Percentiles rank a stretch among this genome's conserved stretches.
Conservation (phyloP, 2,888 invertebrate species). For the Ichneumoninae sp. region DNA sequence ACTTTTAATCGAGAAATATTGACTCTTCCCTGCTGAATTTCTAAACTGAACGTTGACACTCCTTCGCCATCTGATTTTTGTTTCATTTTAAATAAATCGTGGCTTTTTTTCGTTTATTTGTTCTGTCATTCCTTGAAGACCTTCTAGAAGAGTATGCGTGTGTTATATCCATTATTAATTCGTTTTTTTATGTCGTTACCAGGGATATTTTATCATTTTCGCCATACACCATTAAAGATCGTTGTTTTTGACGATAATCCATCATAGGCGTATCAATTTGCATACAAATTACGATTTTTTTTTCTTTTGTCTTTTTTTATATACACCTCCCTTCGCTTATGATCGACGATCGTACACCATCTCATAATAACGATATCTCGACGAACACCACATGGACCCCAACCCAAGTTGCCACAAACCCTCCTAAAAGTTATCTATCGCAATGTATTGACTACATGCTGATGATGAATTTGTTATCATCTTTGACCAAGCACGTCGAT, state of each 20-base stretch:
- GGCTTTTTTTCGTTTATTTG: slow-evolving; percentile 20
- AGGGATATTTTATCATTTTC: slow-evolving; percentile 43
- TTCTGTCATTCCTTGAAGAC: slow-evolving; percentile 43
- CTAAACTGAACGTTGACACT: slow-evolving; percentile 43
- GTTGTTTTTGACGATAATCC: slow-evolving; percentile 57
- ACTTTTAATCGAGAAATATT: slow-evolving; percentile 19
- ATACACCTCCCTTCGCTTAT: slow-evolving; percentile 56
- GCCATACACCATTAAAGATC: slow-evolving; percentile 36
- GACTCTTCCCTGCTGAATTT: slow-evolving; percentile 48
- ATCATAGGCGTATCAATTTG: slow-evolving; percentile 44
- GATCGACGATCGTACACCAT: slow-evolving; percentile 50
- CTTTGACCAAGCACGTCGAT: slow-evolving; percentile 47
- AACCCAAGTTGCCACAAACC: slow-evolving; percentile 44
- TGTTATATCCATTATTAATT: slow-evolving; percentile 21
- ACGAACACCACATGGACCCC: slow-evolving; percentile 47
- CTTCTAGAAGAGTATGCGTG: slow-evolving; percentile 38
- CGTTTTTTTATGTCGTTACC: slow-evolving; percentile 34
- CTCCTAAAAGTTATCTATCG: slow-evolving; percentile 43
- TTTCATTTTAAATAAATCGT: slow-evolving; percentile 8
- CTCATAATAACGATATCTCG: slow-evolving; percentile 47
- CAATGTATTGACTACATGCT: slow-evolving; percentile 49
- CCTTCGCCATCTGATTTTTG: slow-evolving; percentile 26
- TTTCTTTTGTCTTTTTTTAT: background rate
- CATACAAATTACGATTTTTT: slow-evolving; percentile 39
- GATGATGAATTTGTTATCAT: slow-evolving; percentile 51